Conservation (phyloP, 2,888 invertebrate genomes). For the Chloroclystis v-ata region DNA sequence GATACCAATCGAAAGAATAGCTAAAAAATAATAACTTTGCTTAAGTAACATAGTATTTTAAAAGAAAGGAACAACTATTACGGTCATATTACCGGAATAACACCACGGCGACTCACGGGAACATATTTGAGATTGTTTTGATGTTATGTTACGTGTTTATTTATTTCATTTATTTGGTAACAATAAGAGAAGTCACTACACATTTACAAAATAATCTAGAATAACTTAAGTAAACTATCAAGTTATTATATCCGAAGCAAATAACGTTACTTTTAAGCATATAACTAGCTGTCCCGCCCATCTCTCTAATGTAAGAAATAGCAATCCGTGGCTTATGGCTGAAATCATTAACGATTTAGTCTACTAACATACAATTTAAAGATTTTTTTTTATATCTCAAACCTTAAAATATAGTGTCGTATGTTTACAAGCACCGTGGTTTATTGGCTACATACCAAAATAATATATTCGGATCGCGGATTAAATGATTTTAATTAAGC, state of each 20-base stretch:
- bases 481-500: conserved; percentile 71
- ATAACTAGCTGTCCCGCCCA: no score
- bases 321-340: no score
- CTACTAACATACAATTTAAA: background rate
- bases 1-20: no score
- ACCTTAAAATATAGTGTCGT: conserved; percentile 30
- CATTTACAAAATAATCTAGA: no score
- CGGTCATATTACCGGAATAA: conserved; percentile 47
- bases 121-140: background rate
- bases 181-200: no score
- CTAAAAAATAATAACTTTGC: no score
- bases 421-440: conserved; percentile 47
- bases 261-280: no score
- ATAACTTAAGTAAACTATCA: no score
- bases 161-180: no score
- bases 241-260: no score
- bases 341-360: background rate
- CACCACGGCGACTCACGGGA: conserved; percentile 18
- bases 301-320: no score
- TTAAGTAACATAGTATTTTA: conserved; percentile 31
- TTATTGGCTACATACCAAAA: conserved; percentile 52
- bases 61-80: conserved; percentile 54
- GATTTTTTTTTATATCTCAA: background rate
- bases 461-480: conserved; percentile 70
- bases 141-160: no score